A percentile compares a stretch with the other conserved stretches of the same genome.
Evolutionary conservation across 35 echinoderm and acorn worm genomes (phyloP).

Genomic region (Strongylocentrotus purpuratus): DNA sequence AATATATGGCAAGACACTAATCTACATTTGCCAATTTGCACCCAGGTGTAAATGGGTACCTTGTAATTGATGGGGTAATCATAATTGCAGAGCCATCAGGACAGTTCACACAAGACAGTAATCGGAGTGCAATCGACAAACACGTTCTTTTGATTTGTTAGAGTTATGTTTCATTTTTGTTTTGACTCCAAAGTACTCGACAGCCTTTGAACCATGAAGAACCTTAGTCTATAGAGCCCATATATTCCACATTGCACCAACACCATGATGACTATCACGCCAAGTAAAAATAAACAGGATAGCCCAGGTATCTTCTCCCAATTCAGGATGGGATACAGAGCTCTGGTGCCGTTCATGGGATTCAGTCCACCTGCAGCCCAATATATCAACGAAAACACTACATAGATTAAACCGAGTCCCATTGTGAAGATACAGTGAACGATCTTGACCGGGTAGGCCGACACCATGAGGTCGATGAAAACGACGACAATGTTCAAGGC

Average conservation of each 20-base stretch:
- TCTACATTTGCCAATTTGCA: no score
- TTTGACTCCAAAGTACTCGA: not conserved
- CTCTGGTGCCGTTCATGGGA: not conserved
- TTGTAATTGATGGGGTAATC: no score
- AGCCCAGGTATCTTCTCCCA: slow-evolving; percentile 35
- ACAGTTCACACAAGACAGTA: no score
- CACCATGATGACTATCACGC: not conserved
- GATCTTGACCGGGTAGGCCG: slow-evolving; percentile 41
- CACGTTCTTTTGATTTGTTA: no score
- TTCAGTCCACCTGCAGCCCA: slow-evolving; percentile 48
- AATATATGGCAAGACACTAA: no score
- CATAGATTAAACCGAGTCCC: slow-evolving; percentile 38
- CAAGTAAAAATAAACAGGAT: not conserved
- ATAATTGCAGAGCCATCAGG: no score
- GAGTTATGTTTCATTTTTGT: no score
- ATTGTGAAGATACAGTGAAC: slow-evolving; percentile 43
- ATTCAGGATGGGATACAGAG: slow-evolving; percentile 53
- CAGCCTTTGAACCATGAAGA: not conserved
- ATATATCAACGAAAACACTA: slow-evolving; percentile 54
- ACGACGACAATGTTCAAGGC: slow-evolving; percentile 50
- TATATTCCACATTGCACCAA: not conserved
- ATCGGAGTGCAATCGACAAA: no score
- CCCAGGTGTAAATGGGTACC: no score
- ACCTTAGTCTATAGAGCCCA: not conserved
- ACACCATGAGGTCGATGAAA: slow-evolving; percentile 40